phyloP scores from a whole-genome alignment of 2,888 invertebrate species.

The Cataglyphis rosenhaueri region DNA sequence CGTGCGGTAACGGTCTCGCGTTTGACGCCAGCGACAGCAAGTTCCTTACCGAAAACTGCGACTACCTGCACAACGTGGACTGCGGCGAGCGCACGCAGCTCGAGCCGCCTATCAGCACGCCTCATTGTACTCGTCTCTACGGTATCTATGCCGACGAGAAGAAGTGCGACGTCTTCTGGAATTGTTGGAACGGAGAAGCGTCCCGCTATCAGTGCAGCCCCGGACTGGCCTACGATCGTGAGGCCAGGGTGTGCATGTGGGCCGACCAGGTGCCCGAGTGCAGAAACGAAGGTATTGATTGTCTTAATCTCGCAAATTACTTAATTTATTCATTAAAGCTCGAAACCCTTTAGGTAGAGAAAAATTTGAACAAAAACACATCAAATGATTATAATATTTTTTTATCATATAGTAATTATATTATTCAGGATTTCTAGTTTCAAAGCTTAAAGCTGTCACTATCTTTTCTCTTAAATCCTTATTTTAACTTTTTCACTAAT shows the following conservation, averaged over 20 bases:
- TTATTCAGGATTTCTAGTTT: background rate
- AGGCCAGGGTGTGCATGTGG: conserved; percentile 98
- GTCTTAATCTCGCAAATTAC: background rate
- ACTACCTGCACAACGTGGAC: conserved; percentile 97
- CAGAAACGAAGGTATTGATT: conserved; percentile 92
- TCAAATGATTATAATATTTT: background rate
- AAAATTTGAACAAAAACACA: background rate
- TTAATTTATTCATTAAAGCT: background rate
- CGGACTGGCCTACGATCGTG: conserved; percentile 96
- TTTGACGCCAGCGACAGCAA: conserved; percentile 96
- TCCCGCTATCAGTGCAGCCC: conserved; percentile 98
- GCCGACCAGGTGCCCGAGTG: conserved; percentile 97
- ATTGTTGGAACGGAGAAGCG: conserved; percentile 98
- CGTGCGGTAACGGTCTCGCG: conserved; percentile 97
- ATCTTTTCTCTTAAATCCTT: background rate
- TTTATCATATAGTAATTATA: background rate
- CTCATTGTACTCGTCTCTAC: conserved; percentile 94
- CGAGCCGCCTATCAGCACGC: conserved; percentile 93
- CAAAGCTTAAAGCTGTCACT: background rate
- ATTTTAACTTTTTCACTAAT: background rate
- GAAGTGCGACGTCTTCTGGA: conserved; percentile 98
- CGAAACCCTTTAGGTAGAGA: background rate
- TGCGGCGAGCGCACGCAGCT: conserved; percentile 95
- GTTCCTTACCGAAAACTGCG: conserved; percentile 97
- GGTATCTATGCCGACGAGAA: conserved; percentile 96